Evolutionary conservation across 2,888 invertebrate genomes (phyloP).

Genomic region (Venusia cambrica): DNA sequence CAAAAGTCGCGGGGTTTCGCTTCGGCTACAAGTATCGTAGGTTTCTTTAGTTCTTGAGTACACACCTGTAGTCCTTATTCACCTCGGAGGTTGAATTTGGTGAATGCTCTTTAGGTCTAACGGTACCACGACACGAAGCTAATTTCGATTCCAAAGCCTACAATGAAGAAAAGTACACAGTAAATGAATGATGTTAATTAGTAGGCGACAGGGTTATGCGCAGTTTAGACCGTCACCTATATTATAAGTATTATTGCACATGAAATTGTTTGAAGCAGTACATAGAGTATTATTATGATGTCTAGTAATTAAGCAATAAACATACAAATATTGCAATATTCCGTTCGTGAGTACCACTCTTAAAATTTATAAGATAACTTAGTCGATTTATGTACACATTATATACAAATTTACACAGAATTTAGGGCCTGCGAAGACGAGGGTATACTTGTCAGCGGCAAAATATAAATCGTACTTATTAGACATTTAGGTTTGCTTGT

Average conservation of each 20-base stretch:
- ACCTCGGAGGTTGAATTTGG: conserved; percentile 74
- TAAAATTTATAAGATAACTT: too few relatives aligned
- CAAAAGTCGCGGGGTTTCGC: conserved; percentile 30
- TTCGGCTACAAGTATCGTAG: conserved; percentile 23
- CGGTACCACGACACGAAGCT: conserved; percentile 83
- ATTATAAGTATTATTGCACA: conserved; percentile 21
- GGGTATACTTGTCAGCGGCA: too few relatives aligned
- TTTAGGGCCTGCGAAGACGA: too few relatives aligned
- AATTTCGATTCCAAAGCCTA: conserved; percentile 87
- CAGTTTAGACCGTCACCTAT: conserved; percentile 47
- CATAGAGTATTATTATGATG: conserved; percentile 1
- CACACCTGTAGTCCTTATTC: conserved; percentile 81
- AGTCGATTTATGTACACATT: too few relatives aligned
- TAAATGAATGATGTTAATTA: conserved; percentile 75
- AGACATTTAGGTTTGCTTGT: too few relatives aligned
- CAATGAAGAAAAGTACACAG: conserved; percentile 76
- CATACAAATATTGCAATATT: too few relatives aligned
- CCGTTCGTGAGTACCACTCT: too few relatives aligned
- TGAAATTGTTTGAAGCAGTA: conserved; percentile 13
- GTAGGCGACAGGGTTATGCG: conserved; percentile 54
- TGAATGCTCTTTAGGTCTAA: conserved; percentile 79
- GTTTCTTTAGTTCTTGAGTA: conserved; percentile 73
- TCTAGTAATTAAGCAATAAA: not conserved
- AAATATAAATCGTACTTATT: too few relatives aligned
- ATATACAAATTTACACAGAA: too few relatives aligned